Conservation (phyloP, 37 sponge, comb jelly and placozoan genomes). For the Lycopodina hypogea region DNA sequence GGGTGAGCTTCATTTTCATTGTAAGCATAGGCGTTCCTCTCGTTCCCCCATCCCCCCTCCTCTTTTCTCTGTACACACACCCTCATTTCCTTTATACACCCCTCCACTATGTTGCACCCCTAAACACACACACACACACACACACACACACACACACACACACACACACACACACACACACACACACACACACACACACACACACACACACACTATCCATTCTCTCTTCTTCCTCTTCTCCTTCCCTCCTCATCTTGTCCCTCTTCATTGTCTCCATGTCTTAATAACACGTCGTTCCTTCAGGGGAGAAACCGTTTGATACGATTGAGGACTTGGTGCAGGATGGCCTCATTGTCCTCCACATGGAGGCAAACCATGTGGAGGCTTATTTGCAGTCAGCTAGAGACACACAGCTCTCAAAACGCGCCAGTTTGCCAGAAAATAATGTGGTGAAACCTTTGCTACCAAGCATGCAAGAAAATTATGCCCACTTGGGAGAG, state of each 20-base stretch:
- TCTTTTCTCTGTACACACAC: neutral
- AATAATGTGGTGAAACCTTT: neutral
- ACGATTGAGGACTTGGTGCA: slow-evolving; percentile 82
- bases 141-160: no score
- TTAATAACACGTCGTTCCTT: no score
- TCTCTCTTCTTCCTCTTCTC: no score
- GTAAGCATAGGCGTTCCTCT: neutral
- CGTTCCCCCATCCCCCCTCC: neutral
- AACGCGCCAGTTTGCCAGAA: neutral
- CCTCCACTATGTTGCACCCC: no score
- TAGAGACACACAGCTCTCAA: slow-evolving; percentile 25
- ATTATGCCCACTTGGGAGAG: neutral
- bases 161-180: no score
- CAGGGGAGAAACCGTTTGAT: slow-evolving; percentile 86
- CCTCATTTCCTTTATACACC: neutral
- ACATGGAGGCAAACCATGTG: slow-evolving; percentile 80
- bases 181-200: no score
- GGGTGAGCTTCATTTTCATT: slow-evolving; percentile 36
- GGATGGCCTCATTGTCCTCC: slow-evolving; percentile 80
- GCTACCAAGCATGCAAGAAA: neutral
- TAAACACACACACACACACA: no score
- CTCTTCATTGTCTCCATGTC: no score
- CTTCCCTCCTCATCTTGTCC: no score
- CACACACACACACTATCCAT: no score
- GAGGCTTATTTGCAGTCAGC: slow-evolving; percentile 60